phyloP scores from a whole-genome alignment of 2,888 invertebrate genomes.

The Trachelus stipa region DNA sequence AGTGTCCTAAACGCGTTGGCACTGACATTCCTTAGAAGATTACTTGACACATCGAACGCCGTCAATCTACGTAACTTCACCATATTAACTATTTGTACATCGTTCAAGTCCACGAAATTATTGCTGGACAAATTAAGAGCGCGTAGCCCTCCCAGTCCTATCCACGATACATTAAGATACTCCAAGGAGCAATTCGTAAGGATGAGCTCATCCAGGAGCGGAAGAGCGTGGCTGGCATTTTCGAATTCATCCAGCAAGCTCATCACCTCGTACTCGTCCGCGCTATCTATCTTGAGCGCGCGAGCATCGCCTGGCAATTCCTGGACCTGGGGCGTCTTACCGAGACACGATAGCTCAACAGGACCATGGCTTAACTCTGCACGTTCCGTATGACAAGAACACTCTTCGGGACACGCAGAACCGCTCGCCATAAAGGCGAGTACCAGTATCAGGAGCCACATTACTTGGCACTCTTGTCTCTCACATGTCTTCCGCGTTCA shows the following conservation, averaged over 20 bases:
- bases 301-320: background rate
- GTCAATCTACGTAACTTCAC: constrained; percentile 66
- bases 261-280: constrained; percentile 41
- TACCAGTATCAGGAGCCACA: constrained; percentile 58
- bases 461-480: constrained; percentile 31
- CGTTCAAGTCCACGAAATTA: constrained; percentile 40
- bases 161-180: constrained; percentile 48
- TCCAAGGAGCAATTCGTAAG: constrained; percentile 52
- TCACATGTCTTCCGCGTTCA: background rate
- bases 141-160: constrained; percentile 38
- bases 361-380: background rate
- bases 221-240: constrained; percentile 21
- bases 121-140: constrained; percentile 55
- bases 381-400: constrained; percentile 37
- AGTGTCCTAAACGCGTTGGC: constrained; percentile 71
- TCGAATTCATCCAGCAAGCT: constrained; percentile 39
- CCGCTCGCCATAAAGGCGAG: constrained; percentile 62
- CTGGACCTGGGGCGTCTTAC: background rate
- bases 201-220: constrained; percentile 37
- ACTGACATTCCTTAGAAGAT: constrained; percentile 69
- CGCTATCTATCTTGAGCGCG: constrained; percentile 40
- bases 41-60: constrained; percentile 73
- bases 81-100: constrained; percentile 31
- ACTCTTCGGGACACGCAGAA: constrained; percentile 57
- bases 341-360: background rate